Percentiles rank a stretch among this genome's conserved stretches.
These are phyloP conservation scores for Anorthoa munda DNA, from an alignment of 2,888 invertebrate species.

Conservation along the genomic window DNA sequence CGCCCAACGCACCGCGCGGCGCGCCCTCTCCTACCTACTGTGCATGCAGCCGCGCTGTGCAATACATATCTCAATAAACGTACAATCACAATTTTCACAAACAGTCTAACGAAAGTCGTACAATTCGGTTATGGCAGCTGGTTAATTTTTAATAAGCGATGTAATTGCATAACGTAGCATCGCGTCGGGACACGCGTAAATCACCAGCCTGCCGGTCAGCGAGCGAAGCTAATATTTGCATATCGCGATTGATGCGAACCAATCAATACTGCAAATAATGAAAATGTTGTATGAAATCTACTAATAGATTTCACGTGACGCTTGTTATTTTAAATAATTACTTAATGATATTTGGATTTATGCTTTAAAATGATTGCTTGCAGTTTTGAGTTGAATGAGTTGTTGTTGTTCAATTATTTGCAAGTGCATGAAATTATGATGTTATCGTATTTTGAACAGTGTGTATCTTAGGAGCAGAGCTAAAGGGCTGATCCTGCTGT, in stretches of 20 bases:
- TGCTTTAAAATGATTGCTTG: constrained; percentile 42
- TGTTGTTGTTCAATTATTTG: constrained; percentile 40
- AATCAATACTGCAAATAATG: constrained; percentile 91
- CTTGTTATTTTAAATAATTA: constrained; percentile 73
- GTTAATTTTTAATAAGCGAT: constrained; percentile 89
- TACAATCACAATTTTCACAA: constrained; percentile 40
- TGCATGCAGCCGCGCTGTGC: constrained; percentile 7
- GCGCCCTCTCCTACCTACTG: constrained; percentile 11
- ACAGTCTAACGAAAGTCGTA: constrained; percentile 54
- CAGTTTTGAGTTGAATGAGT: constrained; percentile 19
- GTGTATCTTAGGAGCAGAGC: background rate
- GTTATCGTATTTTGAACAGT: background rate
- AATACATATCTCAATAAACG: constrained; percentile 22
- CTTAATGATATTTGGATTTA: constrained; percentile 57
- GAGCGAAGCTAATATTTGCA: constrained; percentile 89
- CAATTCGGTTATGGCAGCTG: constrained; percentile 56
- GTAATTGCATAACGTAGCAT: constrained; percentile 88
- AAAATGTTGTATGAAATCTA: constrained; percentile 85
- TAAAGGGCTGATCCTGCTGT: background rate
- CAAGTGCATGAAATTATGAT: background rate
- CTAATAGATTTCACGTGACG: constrained; percentile 80
- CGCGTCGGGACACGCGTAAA: constrained; percentile 85
- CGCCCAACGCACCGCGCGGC: constrained; percentile 32
- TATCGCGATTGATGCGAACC: constrained; percentile 89
- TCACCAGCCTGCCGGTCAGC: constrained; percentile 82